phyloP scores from a whole-genome alignment of 1,140 invertebrate genomes.

The Prorops nasuta region DNA sequence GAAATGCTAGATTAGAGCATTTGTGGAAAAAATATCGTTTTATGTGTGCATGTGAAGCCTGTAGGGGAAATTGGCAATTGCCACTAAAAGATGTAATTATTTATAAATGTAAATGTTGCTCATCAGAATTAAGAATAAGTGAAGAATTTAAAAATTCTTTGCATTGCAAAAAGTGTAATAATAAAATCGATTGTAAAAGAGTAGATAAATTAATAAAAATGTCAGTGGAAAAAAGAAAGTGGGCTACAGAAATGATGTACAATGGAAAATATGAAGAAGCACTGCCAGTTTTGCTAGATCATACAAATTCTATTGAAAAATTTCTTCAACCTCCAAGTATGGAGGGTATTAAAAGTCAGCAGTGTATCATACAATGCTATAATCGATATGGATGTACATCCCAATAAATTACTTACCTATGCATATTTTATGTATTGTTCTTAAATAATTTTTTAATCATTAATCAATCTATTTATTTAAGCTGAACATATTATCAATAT shows the following conservation, averaged over 20 bases:
- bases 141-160: neutral
- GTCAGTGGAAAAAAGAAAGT: constrained; percentile 36
- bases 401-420: constrained; percentile 13
- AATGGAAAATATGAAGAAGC: constrained; percentile 43
- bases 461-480: no score
- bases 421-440: constrained; percentile 8
- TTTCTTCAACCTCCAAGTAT: constrained; percentile 37
- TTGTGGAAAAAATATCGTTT: constrained; percentile 62
- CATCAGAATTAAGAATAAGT: neutral
- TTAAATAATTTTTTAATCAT: no score
- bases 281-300: constrained; percentile 39
- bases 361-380: constrained; percentile 52
- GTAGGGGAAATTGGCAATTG: constrained; percentile 55
- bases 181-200: constrained; percentile 30
- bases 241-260: constrained; percentile 43
- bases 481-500: no score
- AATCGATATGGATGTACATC: constrained; percentile 34
- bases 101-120: constrained; percentile 34
- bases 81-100: constrained; percentile 21
- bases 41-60: constrained; percentile 59
- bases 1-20: constrained; percentile 44
- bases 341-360: constrained; percentile 51
- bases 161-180: constrained; percentile 26
- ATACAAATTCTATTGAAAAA: constrained; percentile 39
- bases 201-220: constrained; percentile 30